Evolutionary conservation across 2,888 invertebrate species (phyloP).

Genomic region (Callinectes sapidus): DNA sequence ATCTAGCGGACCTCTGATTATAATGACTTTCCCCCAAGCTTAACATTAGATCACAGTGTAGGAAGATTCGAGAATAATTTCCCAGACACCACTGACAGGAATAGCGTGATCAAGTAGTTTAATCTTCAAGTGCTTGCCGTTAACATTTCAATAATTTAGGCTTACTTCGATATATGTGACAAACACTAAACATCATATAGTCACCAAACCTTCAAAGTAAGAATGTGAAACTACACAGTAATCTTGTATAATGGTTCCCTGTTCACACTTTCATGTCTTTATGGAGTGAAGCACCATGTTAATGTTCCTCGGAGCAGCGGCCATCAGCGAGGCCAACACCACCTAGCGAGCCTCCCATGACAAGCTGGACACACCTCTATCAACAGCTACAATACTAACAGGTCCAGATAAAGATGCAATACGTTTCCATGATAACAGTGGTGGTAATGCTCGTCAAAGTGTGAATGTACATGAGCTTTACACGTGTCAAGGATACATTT

Average conservation of each 20-base stretch:
- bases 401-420: background rate
- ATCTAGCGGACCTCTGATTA: background rate
- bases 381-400: background rate
- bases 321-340: background rate
- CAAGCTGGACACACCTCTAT: conserved; percentile 3
- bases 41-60: no score
- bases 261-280: background rate
- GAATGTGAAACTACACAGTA: no score
- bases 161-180: no score
- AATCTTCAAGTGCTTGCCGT: no score
- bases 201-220: no score
- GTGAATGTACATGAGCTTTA: background rate
- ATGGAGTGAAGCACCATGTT: background rate
- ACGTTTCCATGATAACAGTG: background rate
- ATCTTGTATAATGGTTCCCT: background rate
- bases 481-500: conserved; percentile 15
- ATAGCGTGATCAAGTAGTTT: no score
- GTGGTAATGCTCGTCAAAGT: background rate
- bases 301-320: background rate
- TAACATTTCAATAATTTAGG: no score
- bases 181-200: no score
- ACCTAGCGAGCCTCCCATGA: background rate
- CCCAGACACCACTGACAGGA: no score
- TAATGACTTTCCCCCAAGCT: no score
- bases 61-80: no score